These are phyloP conservation scores for Helicoverpa assulta DNA, from an alignment of 2,888 invertebrate genomes.

Conservation along the genomic window DNA sequence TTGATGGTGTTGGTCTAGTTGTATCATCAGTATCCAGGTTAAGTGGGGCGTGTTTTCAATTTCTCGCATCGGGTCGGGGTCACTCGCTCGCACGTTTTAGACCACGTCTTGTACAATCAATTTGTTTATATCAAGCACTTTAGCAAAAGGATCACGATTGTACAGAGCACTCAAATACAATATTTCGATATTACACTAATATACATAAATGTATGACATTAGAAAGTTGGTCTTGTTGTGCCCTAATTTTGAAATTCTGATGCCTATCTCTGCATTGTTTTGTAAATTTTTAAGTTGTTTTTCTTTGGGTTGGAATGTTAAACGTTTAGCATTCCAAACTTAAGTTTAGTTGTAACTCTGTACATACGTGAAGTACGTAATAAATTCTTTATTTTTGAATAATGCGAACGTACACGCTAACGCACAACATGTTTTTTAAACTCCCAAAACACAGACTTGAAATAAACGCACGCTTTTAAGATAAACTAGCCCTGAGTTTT, in stretches of 20 bases:
- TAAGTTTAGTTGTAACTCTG: not conserved
- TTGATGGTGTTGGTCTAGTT: constrained; percentile 27
- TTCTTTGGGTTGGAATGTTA: not conserved
- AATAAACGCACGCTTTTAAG: not conserved
- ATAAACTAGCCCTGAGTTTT: no score
- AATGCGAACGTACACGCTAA: not conserved
- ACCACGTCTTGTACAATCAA: constrained; percentile 43
- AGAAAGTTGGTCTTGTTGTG: constrained; percentile 51
- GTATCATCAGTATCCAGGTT: constrained; percentile 58
- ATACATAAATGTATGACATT: constrained; percentile 42
- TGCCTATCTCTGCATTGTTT: constrained; percentile 42
- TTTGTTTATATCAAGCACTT: constrained; percentile 49
- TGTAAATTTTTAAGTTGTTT: constrained; percentile 3
- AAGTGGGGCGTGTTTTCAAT: constrained; percentile 66
- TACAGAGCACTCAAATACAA: constrained; percentile 31
- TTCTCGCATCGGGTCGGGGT: constrained; percentile 62
- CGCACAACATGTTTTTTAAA: no score
- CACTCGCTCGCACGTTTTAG: constrained; percentile 51
- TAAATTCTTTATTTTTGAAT: constrained; percentile 1
- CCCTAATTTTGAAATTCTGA: constrained; percentile 26
- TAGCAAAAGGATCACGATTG: constrained; percentile 50
- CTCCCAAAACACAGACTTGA: not conserved
- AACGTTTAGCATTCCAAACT: not conserved
- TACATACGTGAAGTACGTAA: not conserved
- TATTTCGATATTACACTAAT: constrained; percentile 44